Evolutionary conservation across 2,888 invertebrate genomes (phyloP), one percentile per base, ranked within the genome.

Genomic region (Hirtodrosophila trivittata): DNA sequence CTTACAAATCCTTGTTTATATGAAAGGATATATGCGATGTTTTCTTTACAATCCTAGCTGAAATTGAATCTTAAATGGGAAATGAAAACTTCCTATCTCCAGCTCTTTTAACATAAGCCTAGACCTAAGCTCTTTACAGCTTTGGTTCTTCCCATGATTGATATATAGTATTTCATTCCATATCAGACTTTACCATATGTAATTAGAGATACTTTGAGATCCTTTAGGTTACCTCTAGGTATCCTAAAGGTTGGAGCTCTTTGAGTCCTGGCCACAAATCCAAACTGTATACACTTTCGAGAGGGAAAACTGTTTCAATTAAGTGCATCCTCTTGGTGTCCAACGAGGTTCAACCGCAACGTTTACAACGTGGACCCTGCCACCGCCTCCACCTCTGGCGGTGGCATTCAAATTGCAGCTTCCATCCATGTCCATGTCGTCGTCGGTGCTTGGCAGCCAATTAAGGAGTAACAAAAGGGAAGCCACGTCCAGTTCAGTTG

Each of bases 401-500:
- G 9, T 35, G 45, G 47, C 51, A 67, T 62, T 18, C 39, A 39
- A 52, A 63, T 54, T 56, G 57, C 59, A 21, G 18, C 18, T 21
- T 28, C 63, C n/a, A n/a, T n/a, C n/a, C n/a, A n/a, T n/a, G 57
- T 33, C 51, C 47, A 18, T 60, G 33, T 75, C 49, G 63, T 63
- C 35, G 56, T 39, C 66, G 60, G 41, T 72, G 45, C 32, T 60
- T 63, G 49, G 63, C 39, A 56, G 67, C 77, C 84, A 81, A 81
- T 84, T 80, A 81, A 66, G 18, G 18, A 21, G 75, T 66, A 67
- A 76, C 69, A 85, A 80, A 66, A 58, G 70, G 70, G 49, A 54
- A 65, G 56, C 30, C 45, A 21, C 5, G 18, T 2, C 43, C 6
- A 58, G 46, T 56, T 32, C 41, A 28, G 52, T 63, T 39, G 28